These are phyloP conservation scores for Porites cylindrica DNA, from an alignment of 92 coral and sea anemone genomes.

Conservation along the genomic window DNA sequence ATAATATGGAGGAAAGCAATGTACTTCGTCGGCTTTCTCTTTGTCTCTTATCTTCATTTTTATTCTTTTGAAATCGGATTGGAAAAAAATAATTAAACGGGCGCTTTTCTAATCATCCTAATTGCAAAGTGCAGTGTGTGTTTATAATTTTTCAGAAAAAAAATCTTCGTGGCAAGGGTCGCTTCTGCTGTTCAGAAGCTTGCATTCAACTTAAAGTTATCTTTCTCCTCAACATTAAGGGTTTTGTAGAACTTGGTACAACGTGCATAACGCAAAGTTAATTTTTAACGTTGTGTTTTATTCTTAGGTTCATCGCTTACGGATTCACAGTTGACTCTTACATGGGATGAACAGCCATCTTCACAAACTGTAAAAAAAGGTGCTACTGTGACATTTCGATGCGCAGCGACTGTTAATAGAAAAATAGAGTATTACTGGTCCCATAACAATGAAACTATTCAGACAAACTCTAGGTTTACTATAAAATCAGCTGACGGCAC, in stretches of 20 bases:
- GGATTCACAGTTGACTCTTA: constrained; percentile 56
- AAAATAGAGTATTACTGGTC: constrained; percentile 65
- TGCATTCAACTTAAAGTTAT: not conserved
- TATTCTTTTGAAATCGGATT: constrained; percentile 14
- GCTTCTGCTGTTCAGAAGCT: not conserved
- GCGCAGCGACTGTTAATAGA: constrained; percentile 51
- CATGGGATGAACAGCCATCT: constrained; percentile 61
- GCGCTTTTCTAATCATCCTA: not conserved
- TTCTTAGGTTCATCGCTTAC: constrained; percentile 67
- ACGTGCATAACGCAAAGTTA: not conserved
- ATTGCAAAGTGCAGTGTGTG: too few species aligned
- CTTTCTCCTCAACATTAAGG: not conserved
- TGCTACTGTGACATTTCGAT: constrained; percentile 50
- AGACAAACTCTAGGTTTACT: constrained; percentile 13
- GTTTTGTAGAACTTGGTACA: not conserved
- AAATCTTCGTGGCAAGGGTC: not conserved
- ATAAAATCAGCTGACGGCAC: constrained; percentile 47
- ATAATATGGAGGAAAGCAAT: constrained; percentile 14
- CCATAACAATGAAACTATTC: constrained; percentile 26
- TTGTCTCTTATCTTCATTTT: constrained; percentile 32
- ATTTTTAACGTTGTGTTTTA: not conserved
- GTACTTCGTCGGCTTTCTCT: constrained; percentile 33
- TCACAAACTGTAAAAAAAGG: constrained; percentile 58
- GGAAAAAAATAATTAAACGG: constrained; percentile 3
- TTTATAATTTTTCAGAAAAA: not conserved